These are phyloP conservation scores for Scotopteryx bipunctaria DNA, from an alignment of 2,888 invertebrate species.

Conservation along the genomic window DNA sequence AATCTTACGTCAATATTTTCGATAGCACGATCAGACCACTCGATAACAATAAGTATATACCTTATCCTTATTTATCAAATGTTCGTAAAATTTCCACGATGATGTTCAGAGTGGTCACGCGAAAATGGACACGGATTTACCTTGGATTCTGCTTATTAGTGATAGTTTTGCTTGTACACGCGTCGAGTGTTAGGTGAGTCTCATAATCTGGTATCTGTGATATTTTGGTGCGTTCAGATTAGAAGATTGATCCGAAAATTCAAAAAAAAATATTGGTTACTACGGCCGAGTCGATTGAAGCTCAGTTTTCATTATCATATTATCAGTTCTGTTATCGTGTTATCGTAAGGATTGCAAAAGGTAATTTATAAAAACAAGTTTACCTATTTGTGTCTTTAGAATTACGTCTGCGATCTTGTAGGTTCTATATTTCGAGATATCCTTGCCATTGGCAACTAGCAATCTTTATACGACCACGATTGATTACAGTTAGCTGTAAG, in stretches of 20 bases:
- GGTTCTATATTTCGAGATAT: too few relatives aligned
- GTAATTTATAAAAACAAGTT: too few relatives aligned
- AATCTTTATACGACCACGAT: neutral
- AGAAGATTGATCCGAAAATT: neutral
- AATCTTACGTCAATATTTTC: neutral
- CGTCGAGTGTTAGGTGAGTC: slow-evolving; percentile 49
- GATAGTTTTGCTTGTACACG: slow-evolving; percentile 38
- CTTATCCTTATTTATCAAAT: slow-evolving; percentile 24
- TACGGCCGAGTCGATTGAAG: too few relatives aligned
- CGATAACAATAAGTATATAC: slow-evolving; percentile 15
- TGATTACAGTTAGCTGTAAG: neutral
- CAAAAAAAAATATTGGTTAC: too few relatives aligned
- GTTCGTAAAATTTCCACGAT: slow-evolving; percentile 61
- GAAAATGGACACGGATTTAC: slow-evolving; percentile 54
- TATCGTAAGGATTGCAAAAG: too few relatives aligned
- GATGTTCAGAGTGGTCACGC: slow-evolving; percentile 49
- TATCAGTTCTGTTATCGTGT: too few relatives aligned
- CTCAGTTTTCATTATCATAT: neutral
- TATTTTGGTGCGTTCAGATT: neutral
- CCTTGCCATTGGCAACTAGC: neutral
- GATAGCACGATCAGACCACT: slow-evolving; percentile 12
- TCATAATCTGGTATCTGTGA: neutral
- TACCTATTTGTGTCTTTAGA: too few relatives aligned
- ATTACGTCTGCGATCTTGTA: too few relatives aligned
- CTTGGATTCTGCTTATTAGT: slow-evolving; percentile 45